These are phyloP conservation scores for Clistopyga incitator DNA, from an alignment of 2,888 invertebrate species.

Conservation along the genomic window DNA sequence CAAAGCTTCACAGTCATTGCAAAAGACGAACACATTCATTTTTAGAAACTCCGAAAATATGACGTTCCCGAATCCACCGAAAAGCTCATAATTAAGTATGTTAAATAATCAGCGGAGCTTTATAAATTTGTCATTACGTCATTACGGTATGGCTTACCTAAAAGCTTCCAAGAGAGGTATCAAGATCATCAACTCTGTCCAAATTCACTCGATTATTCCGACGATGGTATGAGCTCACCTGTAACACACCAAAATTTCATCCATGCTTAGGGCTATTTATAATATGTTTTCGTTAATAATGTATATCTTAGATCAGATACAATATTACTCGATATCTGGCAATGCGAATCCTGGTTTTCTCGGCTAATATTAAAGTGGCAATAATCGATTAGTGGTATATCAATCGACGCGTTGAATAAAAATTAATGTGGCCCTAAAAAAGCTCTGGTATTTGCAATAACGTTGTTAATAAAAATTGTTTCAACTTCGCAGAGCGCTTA, in stretches of 20 bases:
- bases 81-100: constrained; percentile 21
- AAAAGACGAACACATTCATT: constrained; percentile 4
- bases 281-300: neutral
- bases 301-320: neutral
- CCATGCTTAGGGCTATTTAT: constrained; percentile 14
- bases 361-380: neutral
- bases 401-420: no score
- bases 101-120: constrained; percentile 8
- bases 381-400: no score
- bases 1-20: neutral
- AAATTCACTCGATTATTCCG: constrained; percentile 66
- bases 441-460: no score
- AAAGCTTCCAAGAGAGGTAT: constrained; percentile 63
- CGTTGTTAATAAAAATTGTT: no score
- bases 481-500: no score
- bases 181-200: constrained; percentile 62
- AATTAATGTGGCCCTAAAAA: no score
- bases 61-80: constrained; percentile 7
- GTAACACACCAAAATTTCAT: constrained; percentile 52
- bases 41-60: constrained; percentile 45
- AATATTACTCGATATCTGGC: neutral
- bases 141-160: constrained; percentile 65
- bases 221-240: constrained; percentile 70
- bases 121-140: constrained; percentile 23
- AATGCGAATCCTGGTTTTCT: neutral